phyloP scores from a whole-genome alignment of 2,113 vertebrate species.

The Delphinus delphis region DNA sequence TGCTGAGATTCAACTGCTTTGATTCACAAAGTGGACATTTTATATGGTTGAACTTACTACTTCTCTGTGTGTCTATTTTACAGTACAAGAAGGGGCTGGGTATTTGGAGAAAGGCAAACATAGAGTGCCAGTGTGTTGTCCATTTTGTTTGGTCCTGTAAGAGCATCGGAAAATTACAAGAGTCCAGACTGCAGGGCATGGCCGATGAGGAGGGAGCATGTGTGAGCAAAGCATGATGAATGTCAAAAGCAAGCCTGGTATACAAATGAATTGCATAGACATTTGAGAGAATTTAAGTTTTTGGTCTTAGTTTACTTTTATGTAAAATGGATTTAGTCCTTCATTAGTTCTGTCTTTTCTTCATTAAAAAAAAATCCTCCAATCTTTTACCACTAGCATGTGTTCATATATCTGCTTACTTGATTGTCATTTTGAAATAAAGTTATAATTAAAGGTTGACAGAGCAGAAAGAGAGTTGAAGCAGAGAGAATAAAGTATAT shows the following conservation, averaged over 20 bases:
- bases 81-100: neutral
- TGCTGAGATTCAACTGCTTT: neutral
- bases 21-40: neutral
- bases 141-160: neutral
- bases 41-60: neutral
- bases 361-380: slow-evolving; percentile 29
- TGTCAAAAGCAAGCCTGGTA: neutral
- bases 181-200: fast-evolving
- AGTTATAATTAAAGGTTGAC: slow-evolving; percentile 61
- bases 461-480: slow-evolving; percentile 25
- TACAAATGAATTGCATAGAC: neutral
- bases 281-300: neutral
- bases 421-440: slow-evolving; percentile 56
- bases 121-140: neutral
- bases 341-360: slow-evolving; percentile 35
- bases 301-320: slow-evolving; percentile 11
- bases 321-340: slow-evolving; percentile 20
- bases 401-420: slow-evolving; percentile 48
- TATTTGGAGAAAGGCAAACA: neutral
- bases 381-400: neutral
- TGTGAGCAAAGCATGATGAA: neutral
- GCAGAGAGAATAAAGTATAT: neutral
- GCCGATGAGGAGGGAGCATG: neutral
- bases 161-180: fast-evolving
- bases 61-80: neutral